Base-by-base conservation (phyloP, 1,140 invertebrate species). In the Drosophila grimshawi region DNA sequence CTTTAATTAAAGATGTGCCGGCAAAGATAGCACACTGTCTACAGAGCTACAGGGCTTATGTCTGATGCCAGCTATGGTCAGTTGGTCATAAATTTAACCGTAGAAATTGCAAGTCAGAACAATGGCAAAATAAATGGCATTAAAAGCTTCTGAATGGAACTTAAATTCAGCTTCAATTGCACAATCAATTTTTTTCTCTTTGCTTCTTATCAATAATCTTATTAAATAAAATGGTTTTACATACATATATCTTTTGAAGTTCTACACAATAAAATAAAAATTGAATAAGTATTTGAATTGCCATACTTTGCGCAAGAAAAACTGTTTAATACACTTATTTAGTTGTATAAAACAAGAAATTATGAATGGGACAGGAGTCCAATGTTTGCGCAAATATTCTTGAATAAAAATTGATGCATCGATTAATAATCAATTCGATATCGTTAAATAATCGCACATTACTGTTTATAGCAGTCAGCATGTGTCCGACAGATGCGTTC, bases 1-100 rank as follows among this genome's bases (percentile, higher is more conserved):
- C 68, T 86, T 86, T 86, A 86, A 86, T 86, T 86, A 86, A 86
- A 86, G 83, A 86, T 86, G 35, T 51, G 41, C 10, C 35, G 4
- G 39, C 19, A n/a, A 49, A 60, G 83, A 86, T 86, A 88, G 55
- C 66, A 55, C 67, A 60, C 30, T 64, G 39, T 43, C 3, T n/a
- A 3, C 39, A 10, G 49, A 65, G 61, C 41, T 19, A 60, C 52
- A 43, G 43, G 48, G 48, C 41, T 52, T 59, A 27, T 27, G n/a
- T 33, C 35, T 60, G 48, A 30, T 59, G 39, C 49, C 32, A 30
- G 35, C 33, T 43, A 27, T 63, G 56, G 66, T 51, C 71, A 59
- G 49, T 69, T 70, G 53, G 81, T 39, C 75, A 86, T 86, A 86
- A 86, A 86, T 86, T 78, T 68, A 27, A 30, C 46, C 48, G 33